phyloP scores from a whole-genome alignment of 2,888 invertebrate species.

The Stratiomys singularior region DNA sequence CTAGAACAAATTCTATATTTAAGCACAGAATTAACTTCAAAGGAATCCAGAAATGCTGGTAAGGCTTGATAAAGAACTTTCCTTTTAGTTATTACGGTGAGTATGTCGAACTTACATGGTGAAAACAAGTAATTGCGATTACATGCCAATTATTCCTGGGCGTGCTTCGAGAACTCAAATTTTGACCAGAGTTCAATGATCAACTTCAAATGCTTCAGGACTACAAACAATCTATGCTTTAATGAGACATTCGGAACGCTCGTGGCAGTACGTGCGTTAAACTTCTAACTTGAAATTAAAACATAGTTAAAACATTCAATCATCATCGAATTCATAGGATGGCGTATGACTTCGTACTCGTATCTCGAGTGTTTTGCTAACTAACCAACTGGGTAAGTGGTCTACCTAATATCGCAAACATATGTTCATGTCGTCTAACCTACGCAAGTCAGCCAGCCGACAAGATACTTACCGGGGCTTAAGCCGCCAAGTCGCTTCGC shows the following conservation, averaged over 20 bases:
- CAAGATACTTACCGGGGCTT: background rate
- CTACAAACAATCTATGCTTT: no score
- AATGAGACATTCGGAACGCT: background rate
- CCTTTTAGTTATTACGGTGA: no score
- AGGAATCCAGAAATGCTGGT: no score
- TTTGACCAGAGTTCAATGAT: no score
- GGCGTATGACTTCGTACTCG: background rate
- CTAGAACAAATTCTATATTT: no score
- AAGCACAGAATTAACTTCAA: no score
- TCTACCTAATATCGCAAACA: conserved; percentile 41
- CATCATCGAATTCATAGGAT: conserved; percentile 34
- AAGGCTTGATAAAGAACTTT: no score
- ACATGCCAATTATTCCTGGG: no score
- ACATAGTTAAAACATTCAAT: conserved; percentile 28
- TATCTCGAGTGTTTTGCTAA: conserved; percentile 28
- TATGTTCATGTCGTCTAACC: conserved; percentile 31
- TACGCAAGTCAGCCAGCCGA: conserved; percentile 19
- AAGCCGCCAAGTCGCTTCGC: background rate
- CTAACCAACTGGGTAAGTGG: conserved; percentile 32
- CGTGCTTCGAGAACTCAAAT: no score
- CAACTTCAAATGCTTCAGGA: no score
- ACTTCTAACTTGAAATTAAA: conserved; percentile 15
- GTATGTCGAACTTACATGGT: no score
- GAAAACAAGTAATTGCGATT: no score
- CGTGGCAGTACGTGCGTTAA: background rate